These are phyloP conservation scores for Eumaeus atala DNA, from an alignment of 1,140 invertebrate genomes.

Conservation along the genomic window DNA sequence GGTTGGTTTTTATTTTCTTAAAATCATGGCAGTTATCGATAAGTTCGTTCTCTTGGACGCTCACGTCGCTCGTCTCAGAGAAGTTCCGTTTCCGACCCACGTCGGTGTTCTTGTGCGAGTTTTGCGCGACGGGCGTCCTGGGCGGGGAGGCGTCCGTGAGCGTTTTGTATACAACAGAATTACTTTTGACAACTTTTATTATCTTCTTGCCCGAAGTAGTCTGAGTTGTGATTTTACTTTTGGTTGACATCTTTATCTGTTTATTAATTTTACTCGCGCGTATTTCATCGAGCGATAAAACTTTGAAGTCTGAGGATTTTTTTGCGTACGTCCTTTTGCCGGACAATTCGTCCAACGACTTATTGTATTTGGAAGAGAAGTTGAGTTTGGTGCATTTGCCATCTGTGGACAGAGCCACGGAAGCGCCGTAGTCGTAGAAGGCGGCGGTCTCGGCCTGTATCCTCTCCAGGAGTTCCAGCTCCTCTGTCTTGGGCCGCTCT, in stretches of 20 bases:
- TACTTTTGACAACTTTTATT: conserved; percentile 61
- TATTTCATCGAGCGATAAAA: conserved; percentile 58
- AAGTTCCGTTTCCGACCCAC: conserved; percentile 51
- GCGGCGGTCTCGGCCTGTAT: conserved; percentile 81
- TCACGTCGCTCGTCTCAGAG: conserved; percentile 54
- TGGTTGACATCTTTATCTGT: conserved; percentile 40
- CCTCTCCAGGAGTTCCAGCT: conserved; percentile 79
- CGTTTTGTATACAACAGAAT: conserved; percentile 64
- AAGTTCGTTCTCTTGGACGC: conserved; percentile 53
- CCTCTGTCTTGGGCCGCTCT: conserved; percentile 76
- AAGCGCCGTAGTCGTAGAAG: conserved; percentile 76
- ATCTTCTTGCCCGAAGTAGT: conserved; percentile 61
- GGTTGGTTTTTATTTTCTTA: conserved; percentile 55
- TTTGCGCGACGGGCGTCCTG: conserved; percentile 28
- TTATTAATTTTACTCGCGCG: conserved; percentile 43
- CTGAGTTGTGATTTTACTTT: conserved; percentile 47
- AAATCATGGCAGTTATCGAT: conserved; percentile 60
- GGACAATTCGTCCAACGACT: conserved; percentile 50
- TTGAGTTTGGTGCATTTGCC: conserved; percentile 45
- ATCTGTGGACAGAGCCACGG: conserved; percentile 33
- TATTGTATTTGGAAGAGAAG: conserved; percentile 47
- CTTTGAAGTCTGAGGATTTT: conserved; percentile 54
- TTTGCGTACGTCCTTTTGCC: conserved; percentile 41
- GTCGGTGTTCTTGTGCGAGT: conserved; percentile 35
- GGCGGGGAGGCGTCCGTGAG: conserved; percentile 40